These are phyloP conservation scores for Sinodicranocentrus sp. DNA, from an alignment of 2,888 invertebrate genomes.

Conservation along the genomic window DNA sequence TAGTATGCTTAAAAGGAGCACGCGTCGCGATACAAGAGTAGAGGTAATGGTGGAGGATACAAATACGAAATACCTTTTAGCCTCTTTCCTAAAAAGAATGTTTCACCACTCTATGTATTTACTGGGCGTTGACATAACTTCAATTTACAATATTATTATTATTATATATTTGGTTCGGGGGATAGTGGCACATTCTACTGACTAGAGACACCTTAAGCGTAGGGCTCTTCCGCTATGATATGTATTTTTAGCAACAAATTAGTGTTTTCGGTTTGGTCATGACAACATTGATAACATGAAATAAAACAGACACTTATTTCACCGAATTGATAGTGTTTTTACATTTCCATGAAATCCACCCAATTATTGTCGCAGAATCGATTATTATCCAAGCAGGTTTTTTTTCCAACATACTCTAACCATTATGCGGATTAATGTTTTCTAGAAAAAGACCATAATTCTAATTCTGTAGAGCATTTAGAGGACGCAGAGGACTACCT, in stretches of 20 bases:
- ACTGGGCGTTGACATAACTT: conserved; percentile 30
- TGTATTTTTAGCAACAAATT: conserved; percentile 30
- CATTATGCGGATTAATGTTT: conserved; percentile 35
- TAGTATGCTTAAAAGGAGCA: no score
- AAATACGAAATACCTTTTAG: no score
- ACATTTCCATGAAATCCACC: conserved; percentile 1
- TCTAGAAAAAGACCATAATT: no score
- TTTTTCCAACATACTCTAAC: neutral
- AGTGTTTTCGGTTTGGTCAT: conserved; percentile 19
- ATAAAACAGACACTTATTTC: conserved; percentile 2
- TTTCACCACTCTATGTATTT: no score
- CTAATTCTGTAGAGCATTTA: conserved; percentile 45
- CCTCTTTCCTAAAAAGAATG: no score
- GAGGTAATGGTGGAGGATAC: no score
- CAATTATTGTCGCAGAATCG: conserved; percentile 40
- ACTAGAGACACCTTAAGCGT: neutral
- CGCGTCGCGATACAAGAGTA: no score
- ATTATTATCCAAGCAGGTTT: conserved; percentile 18
- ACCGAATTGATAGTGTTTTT: conserved; percentile 10
- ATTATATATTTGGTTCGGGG: no score
- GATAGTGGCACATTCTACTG: conserved; percentile 7
- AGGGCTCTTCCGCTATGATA: neutral
- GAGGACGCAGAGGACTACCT: conserved; percentile 28
- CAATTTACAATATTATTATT: conserved; percentile 25
- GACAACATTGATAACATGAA: conserved; percentile 24